Conservation (phyloP, 2,888 invertebrate genomes). For the Ischnura elegans region DNA sequence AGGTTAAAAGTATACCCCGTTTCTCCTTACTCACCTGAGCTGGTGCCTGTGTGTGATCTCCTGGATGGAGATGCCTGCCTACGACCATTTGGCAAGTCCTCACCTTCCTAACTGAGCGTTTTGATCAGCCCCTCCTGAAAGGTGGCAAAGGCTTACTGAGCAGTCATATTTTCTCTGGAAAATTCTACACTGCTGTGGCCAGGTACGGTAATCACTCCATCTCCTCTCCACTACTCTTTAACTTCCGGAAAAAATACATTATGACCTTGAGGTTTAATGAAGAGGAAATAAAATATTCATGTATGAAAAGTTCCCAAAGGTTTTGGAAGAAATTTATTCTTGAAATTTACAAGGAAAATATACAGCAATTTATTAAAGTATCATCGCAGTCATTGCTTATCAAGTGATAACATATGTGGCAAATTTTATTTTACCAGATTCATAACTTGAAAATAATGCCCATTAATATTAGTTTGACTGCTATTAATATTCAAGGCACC, state of each 20-base stretch:
- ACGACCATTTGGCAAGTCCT: too few relatives aligned
- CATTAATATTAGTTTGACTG: constrained; percentile 51
- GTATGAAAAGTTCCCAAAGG: background rate
- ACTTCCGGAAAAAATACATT: background rate
- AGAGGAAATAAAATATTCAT: background rate
- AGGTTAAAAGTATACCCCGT: too few relatives aligned
- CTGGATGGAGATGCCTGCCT: too few relatives aligned
- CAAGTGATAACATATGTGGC: constrained; percentile 57
- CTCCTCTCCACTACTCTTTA: too few relatives aligned
- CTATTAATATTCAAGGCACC: constrained; percentile 64
- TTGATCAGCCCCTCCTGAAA: too few relatives aligned
- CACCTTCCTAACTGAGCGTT: too few relatives aligned
- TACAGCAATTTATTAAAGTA: constrained; percentile 60
- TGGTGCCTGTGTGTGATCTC: too few relatives aligned
- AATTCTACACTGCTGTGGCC: too few relatives aligned
- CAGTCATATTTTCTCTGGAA: too few relatives aligned
- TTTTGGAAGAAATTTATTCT: constrained; percentile 59
- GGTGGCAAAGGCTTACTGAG: too few relatives aligned
- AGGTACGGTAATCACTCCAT: too few relatives aligned
- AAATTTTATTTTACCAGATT: constrained; percentile 61
- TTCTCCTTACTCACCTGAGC: too few relatives aligned
- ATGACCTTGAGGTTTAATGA: background rate
- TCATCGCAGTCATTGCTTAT: constrained; percentile 45
- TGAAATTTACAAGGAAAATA: constrained; percentile 66
- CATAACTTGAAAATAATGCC: constrained; percentile 62